phyloP scores from a whole-genome alignment of 2,797 vertebrate genomes.

The Coregonus suidteri region DNA sequence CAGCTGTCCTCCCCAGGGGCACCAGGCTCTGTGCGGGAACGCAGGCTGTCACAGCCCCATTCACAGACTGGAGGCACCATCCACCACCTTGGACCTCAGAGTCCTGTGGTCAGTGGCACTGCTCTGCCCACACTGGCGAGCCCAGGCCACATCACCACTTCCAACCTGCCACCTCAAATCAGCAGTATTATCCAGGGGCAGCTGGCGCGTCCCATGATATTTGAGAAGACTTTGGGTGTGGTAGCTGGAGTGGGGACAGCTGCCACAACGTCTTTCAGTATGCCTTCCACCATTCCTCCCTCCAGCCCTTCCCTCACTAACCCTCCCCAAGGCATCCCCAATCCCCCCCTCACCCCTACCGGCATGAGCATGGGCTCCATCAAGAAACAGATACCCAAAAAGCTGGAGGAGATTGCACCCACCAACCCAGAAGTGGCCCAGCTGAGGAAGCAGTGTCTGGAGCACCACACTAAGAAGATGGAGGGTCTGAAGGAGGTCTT shows the following conservation, averaged over 20 bases:
- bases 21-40: slow-evolving; percentile 81
- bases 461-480: slow-evolving; percentile 92
- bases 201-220: slow-evolving; percentile 87
- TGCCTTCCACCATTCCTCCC: slow-evolving; percentile 85
- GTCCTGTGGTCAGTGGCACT: slow-evolving; percentile 83
- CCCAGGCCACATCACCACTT: slow-evolving; percentile 91
- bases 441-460: slow-evolving; percentile 92
- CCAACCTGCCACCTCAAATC: slow-evolving; percentile 94
- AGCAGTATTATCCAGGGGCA: slow-evolving; percentile 98
- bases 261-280: slow-evolving; percentile 77
- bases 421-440: slow-evolving; percentile 90
- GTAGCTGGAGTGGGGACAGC: slow-evolving; percentile 82
- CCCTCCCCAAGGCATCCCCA: slow-evolving; percentile 79
- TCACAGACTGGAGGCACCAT: slow-evolving; percentile 94
- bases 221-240: slow-evolving; percentile 84
- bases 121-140: slow-evolving; percentile 84
- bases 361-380: slow-evolving; percentile 63
- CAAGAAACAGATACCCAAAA: slow-evolving; percentile 87
- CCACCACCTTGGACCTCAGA: slow-evolving; percentile 94
- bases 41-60: slow-evolving; percentile 92
- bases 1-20: slow-evolving; percentile 84
- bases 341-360: slow-evolving; percentile 78
- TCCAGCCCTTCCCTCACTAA: slow-evolving; percentile 88
- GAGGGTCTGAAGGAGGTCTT: slow-evolving; percentile 89
- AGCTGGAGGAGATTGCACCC: slow-evolving; percentile 93